These are phyloP conservation scores for Falco naumanni DNA, from an alignment of 2,797 vertebrate genomes.

Conservation along the genomic window DNA sequence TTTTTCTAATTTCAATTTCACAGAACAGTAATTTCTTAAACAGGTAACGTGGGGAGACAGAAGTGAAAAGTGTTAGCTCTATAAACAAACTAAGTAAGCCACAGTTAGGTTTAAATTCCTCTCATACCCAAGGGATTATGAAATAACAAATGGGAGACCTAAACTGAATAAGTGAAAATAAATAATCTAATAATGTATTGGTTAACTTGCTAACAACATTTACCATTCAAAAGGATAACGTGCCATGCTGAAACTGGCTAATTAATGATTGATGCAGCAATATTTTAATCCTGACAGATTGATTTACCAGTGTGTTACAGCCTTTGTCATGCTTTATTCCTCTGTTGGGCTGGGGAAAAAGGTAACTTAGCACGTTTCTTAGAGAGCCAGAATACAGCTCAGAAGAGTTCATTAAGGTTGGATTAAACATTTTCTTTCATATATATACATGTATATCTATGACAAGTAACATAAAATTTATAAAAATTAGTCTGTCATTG, in stretches of 20 bases:
- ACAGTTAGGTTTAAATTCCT: slow-evolving; percentile 39
- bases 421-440: background rate
- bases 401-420: background rate
- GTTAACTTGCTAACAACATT: background rate
- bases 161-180: slow-evolving; percentile 5
- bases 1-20: background rate
- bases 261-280: background rate
- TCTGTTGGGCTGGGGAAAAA: background rate
- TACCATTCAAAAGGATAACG: background rate
- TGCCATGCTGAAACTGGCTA: background rate
- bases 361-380: background rate
- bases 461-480: background rate
- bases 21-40: background rate
- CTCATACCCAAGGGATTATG: slow-evolving; percentile 2
- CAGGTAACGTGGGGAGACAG: background rate
- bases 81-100: slow-evolving; percentile 25
- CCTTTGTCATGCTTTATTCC: background rate
- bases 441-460: background rate
- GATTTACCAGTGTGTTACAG: background rate
- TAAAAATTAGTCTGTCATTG: background rate
- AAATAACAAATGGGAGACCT: background rate
- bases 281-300: background rate
- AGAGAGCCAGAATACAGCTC: background rate
- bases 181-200: slow-evolving; percentile 6
- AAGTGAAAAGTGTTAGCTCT: slow-evolving; percentile 2